Evolutionary conservation across 2,888 invertebrate species (phyloP).

Genomic region (Sminthurides aquaticus): DNA sequence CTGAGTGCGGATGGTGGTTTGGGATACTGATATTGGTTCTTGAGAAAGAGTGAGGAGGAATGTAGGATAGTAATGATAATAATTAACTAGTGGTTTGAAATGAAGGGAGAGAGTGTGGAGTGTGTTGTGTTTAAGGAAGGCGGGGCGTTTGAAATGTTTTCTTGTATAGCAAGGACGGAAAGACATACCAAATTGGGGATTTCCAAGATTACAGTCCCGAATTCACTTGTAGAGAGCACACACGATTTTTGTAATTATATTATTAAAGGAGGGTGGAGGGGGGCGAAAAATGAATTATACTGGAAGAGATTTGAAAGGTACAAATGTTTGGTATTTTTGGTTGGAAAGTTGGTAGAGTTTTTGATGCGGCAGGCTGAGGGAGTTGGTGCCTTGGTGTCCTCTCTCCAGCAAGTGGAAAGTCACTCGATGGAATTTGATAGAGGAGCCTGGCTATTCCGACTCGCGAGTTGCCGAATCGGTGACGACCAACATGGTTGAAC

Average conservation of each 20-base stretch:
- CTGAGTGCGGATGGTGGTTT: too few relatives aligned
- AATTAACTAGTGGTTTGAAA: too few relatives aligned
- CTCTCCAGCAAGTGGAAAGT: slow-evolving; percentile 22
- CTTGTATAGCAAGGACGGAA: too few relatives aligned
- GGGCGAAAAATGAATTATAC: background rate
- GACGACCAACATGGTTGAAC: background rate
- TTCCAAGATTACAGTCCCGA: background rate
- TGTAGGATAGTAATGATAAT: too few relatives aligned
- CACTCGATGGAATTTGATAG: background rate
- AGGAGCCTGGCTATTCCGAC: background rate
- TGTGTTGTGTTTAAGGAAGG: too few relatives aligned
- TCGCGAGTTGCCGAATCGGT: background rate
- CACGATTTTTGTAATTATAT: background rate
- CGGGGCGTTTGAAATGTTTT: too few relatives aligned
- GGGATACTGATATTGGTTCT: too few relatives aligned
- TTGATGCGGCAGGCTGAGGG: background rate
- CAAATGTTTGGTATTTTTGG: background rate
- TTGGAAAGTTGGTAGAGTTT: background rate
- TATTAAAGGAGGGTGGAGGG: background rate
- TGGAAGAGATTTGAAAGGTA: background rate
- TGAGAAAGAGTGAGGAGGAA: too few relatives aligned
- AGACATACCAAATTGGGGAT: background rate
- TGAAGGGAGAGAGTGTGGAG: too few relatives aligned
- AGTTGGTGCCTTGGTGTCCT: slow-evolving; percentile 15
- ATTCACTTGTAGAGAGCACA: background rate